phyloP scores from a whole-genome alignment of 2,113 vertebrate genomes.

The Phoxinus phoxinus region DNA sequence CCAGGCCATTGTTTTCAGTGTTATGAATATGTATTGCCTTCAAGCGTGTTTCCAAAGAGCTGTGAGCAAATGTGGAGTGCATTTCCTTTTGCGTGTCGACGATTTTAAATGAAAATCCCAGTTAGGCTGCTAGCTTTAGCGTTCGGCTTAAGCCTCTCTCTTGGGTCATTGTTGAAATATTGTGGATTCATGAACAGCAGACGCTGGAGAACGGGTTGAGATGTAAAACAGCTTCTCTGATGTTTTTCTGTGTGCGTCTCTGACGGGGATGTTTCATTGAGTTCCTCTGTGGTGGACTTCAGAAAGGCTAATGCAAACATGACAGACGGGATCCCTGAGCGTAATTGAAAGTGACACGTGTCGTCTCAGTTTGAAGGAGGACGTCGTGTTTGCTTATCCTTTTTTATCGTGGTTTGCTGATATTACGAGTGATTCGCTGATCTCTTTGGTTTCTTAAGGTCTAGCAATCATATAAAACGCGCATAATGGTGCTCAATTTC shows the following conservation, averaged over 20 bases:
- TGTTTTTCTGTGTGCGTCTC: neutral
- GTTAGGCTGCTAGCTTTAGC: slow-evolving; percentile 10
- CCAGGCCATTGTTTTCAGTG: neutral
- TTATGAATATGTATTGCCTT: slow-evolving; percentile 16
- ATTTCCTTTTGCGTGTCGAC: neutral
- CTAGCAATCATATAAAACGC: too few relatives aligned
- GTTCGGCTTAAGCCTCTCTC: neutral
- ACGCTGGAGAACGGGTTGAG: neutral
- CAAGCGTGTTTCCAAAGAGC: neutral
- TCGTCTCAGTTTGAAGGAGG: neutral
- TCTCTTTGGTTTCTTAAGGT: neutral
- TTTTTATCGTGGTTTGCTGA: neutral
- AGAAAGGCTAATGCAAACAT: slow-evolving; percentile 12
- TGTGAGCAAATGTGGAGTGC: slow-evolving; percentile 15
- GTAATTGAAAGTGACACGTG: neutral
- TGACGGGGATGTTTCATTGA: neutral
- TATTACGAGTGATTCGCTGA: neutral
- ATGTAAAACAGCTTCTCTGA: slow-evolving; percentile 26
- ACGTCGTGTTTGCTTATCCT: neutral
- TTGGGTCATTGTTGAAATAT: slow-evolving; percentile 1
- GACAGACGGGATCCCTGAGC: neutral
- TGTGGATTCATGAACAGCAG: neutral
- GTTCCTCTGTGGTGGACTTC: slow-evolving; percentile 8
- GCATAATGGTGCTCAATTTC: neutral
- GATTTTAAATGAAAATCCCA: slow-evolving; percentile 20